Base-by-base conservation (phyloP, 2,888 invertebrate species). In the Melieria omissa region DNA sequence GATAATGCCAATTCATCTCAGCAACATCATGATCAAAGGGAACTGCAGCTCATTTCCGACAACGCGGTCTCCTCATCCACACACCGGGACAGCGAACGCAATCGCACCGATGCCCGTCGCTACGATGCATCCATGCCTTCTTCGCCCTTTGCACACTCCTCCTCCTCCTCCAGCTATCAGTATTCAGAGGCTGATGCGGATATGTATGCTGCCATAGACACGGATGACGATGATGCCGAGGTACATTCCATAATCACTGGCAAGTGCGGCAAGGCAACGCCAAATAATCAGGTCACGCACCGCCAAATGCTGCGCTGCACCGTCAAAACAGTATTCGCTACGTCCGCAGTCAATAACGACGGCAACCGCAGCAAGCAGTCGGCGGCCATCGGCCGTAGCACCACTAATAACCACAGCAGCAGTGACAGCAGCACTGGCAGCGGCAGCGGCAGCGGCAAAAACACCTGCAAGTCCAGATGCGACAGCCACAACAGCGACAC, bases 51-150 rank as follows among this genome's bases (percentile, higher is more conserved):
- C 58, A 8, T 62, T 55, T 68, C 71, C 3, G 76, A 74, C 12
- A 75, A 76, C 64, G 69, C 71, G 6, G 74, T 75, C 14, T 71
- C 75, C 16, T 75, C 74, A 58, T 72, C 75, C 4, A 64, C 63
- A 61, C 65, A 55, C 41, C 16, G 54, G 41, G 54, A 14, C n/a
- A 55, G 65, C 49, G n/a, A 52, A 14, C 29, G 62, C 49, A 49
- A 62, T 14, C 46, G 46, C n/a, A 16, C 55, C 9, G 62, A 16
- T n/a, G 55, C 12, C 46, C 46, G 63, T 29, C 55, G 57, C n/a
- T 58, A 63, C 64, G 52, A 49, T 44, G 29, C 42, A 60, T 42
- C 42, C n/a, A 41, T 41, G 58, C 41, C 41, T 7, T 58, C 60
- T 3, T 69, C 72, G 42, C 70, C 73, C n/a, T 63, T 63, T 47